Conservation (phyloP, 2,113 vertebrate genomes). For the Microcebus tavaratra region DNA sequence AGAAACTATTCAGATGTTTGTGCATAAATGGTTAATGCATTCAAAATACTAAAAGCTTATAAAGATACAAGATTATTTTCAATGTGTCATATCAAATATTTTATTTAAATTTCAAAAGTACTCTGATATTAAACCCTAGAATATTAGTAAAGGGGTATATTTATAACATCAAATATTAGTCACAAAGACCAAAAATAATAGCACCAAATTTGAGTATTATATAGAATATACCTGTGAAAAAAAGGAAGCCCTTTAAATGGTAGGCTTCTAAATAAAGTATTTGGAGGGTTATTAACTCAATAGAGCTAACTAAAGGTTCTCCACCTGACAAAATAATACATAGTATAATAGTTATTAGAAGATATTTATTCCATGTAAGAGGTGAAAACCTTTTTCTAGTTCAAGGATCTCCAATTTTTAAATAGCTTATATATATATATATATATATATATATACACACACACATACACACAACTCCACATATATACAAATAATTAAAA, state of each 20-base stretch:
- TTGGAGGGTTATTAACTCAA: background rate
- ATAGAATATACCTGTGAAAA: background rate
- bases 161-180: background rate
- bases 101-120: slow-evolving; percentile 20
- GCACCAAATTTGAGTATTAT: background rate
- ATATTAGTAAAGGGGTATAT: background rate
- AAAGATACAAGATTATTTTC: background rate
- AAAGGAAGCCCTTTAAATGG: background rate
- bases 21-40: background rate
- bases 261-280: background rate
- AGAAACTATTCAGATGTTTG: background rate
- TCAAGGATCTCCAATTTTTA: background rate
- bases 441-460: background rate
- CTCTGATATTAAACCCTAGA: background rate
- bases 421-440: background rate
- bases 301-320: background rate
- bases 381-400: background rate
- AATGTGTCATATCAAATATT: background rate
- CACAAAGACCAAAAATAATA: background rate
- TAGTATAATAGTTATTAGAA: background rate
- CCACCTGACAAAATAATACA: background rate
- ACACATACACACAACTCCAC: too few species aligned
- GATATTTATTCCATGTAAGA: background rate
- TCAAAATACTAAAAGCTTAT: background rate
- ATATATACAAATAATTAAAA: background rate